A percentile compares a stretch with the other conserved stretches of the same genome.
These are phyloP conservation scores for Poeciliopsis gracilis DNA, from an alignment of 2,797 vertebrate genomes.

Conservation along the genomic window DNA sequence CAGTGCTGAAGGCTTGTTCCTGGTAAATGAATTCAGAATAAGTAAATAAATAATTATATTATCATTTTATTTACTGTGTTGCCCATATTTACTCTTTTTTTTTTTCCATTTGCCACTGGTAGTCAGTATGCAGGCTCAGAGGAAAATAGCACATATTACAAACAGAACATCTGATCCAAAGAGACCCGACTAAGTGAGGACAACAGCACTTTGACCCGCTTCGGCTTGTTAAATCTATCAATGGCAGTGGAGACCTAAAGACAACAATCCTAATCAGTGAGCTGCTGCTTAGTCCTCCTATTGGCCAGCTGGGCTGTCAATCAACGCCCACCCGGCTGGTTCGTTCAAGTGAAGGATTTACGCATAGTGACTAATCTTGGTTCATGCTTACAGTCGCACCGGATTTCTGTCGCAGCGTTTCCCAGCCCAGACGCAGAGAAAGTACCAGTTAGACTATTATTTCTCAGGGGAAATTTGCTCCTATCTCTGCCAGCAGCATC, in stretches of 20 bases:
- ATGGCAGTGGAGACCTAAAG: constrained; percentile 44
- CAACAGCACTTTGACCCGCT: not conserved
- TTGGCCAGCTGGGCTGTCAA: constrained; percentile 64
- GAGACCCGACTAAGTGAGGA: not conserved
- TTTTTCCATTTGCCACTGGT: not conserved
- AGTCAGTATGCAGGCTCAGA: not conserved
- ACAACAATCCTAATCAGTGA: constrained; percentile 50
- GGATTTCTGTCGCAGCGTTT: constrained; percentile 56
- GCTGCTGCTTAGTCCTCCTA: constrained; percentile 47
- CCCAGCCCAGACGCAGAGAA: constrained; percentile 27
- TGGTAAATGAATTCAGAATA: not conserved
- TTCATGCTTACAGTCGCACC: constrained; percentile 23
- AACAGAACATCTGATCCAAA: constrained; percentile 9
- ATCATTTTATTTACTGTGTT: not conserved
- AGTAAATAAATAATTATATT: too few species aligned
- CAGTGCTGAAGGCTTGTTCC: not conserved
- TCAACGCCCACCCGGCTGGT: constrained; percentile 48
- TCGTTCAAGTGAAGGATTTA: constrained; percentile 46
- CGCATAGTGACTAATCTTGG: constrained; percentile 61
- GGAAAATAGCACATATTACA: not conserved
- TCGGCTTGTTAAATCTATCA: constrained; percentile 39
- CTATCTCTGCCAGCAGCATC: not conserved
- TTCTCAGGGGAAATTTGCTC: constrained; percentile 3
- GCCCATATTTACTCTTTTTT: not conserved
- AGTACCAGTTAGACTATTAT: constrained; percentile 50